These are phyloP conservation scores for Ochropleura plecta DNA, from an alignment of 2,888 invertebrate species.

Conservation along the genomic window DNA sequence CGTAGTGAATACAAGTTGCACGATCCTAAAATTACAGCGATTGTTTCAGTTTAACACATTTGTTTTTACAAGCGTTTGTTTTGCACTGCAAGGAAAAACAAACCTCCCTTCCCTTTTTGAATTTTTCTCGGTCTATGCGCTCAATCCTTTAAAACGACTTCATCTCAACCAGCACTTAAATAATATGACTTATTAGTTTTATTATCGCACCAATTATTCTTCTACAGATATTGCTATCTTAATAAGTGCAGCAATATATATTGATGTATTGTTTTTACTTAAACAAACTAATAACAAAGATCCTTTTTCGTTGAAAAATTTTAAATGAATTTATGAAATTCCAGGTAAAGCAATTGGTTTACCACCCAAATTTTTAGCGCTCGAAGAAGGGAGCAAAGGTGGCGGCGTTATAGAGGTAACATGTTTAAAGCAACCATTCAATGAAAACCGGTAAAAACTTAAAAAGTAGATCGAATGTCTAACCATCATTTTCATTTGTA, in stretches of 20 bases:
- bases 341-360: slow-evolving; percentile 97
- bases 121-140: neutral
- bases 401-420: slow-evolving; percentile 98
- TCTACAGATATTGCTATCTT: neutral
- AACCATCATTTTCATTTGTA: slow-evolving; percentile 76
- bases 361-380: slow-evolving; percentile 96
- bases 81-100: neutral
- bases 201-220: neutral
- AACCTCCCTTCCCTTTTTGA: neutral
- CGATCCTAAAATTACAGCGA: neutral
- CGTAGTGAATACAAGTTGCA: neutral
- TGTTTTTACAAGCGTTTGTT: neutral
- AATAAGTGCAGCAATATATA: neutral
- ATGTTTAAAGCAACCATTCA: neutral
- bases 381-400: slow-evolving; percentile 96
- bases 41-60: neutral
- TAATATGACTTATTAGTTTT: neutral
- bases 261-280: neutral
- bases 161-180: neutral
- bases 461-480: neutral
- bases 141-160: neutral
- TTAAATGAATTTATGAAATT: slow-evolving; percentile 56
- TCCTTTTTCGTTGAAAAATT: neutral
- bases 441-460: too few species aligned
- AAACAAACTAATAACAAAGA: neutral